Conservation (phyloP, 2,113 vertebrate genomes). For the Cebidichthys violaceus region DNA sequence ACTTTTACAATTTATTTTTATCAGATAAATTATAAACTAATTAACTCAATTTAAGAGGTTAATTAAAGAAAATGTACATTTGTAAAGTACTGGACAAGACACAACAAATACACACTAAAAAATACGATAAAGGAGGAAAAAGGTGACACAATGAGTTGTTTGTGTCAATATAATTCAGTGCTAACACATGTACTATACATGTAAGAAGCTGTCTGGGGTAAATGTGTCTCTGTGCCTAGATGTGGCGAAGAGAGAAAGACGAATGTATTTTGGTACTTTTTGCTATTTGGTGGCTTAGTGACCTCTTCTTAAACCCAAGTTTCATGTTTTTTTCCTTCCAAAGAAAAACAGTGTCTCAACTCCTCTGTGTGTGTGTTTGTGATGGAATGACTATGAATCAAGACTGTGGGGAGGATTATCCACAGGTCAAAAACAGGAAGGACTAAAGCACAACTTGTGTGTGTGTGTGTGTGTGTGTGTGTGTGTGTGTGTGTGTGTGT, state of each 20-base stretch:
- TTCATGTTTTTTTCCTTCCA: background rate
- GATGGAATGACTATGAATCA: slow-evolving; percentile 38
- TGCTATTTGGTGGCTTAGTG: background rate
- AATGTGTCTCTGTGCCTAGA: background rate
- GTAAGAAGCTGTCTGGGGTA: too few species aligned
- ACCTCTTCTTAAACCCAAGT: background rate
- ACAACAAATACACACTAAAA: background rate
- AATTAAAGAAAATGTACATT: background rate
- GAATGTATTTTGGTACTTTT: background rate
- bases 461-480: slow-evolving; percentile 34
- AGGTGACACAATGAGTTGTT: background rate
- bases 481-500: slow-evolving; percentile 33
- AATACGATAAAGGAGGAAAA: background rate
- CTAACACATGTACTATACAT: background rate
- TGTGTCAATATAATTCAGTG: background rate
- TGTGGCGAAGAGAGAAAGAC: background rate
- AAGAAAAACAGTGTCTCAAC: background rate
- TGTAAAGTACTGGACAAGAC: background rate
- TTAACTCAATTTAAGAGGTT: too few species aligned
- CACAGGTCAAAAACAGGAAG: slow-evolving; percentile 40
- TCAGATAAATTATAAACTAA: too few species aligned
- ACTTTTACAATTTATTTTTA: too few species aligned
- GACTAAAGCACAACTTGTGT: slow-evolving; percentile 29
- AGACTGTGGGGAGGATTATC: slow-evolving; percentile 51
- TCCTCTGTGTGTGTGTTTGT: slow-evolving; percentile 21